Evolutionary conservation across 92 coral and sea anemone species (phyloP).

Genomic region (Porites evermanni): DNA sequence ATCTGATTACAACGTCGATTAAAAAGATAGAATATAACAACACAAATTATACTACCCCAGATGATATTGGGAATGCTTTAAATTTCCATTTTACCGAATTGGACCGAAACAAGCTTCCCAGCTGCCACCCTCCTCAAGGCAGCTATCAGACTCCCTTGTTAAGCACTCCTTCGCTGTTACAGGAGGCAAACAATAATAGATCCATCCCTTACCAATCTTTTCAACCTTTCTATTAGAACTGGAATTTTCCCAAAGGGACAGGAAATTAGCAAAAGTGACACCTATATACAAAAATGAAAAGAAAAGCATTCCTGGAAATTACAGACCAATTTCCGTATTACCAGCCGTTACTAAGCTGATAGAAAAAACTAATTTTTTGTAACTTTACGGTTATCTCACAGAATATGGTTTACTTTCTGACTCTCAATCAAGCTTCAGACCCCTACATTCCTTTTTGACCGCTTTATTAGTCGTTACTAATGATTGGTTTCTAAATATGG

Average conservation of each 20-base stretch:
- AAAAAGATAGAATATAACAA: too few species aligned
- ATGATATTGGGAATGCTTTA: background rate
- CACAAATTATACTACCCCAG: background rate
- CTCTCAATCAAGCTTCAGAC: background rate
- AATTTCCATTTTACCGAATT: background rate
- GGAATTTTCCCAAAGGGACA: too few species aligned
- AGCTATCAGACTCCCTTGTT: too few species aligned
- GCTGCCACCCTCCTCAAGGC: too few species aligned
- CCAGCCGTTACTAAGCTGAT: background rate
- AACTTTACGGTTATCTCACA: constrained; percentile 5
- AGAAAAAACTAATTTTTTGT: background rate
- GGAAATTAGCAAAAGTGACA: too few species aligned
- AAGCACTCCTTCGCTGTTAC: too few species aligned
- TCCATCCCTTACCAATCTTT: constrained; percentile 12
- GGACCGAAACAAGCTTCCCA: too few species aligned
- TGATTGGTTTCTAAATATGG: constrained; percentile 3
- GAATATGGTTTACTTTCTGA: background rate
- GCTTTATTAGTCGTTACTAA: too few species aligned
- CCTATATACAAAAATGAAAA: too few species aligned
- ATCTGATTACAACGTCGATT: background rate
- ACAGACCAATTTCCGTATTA: background rate
- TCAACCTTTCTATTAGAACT: background rate
- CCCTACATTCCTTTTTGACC: too few species aligned
- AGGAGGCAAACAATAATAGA: background rate
- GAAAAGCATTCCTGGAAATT: background rate